Evolutionary conservation across 2,888 invertebrate species (phyloP).

Genomic region (Volucella zonaria): DNA sequence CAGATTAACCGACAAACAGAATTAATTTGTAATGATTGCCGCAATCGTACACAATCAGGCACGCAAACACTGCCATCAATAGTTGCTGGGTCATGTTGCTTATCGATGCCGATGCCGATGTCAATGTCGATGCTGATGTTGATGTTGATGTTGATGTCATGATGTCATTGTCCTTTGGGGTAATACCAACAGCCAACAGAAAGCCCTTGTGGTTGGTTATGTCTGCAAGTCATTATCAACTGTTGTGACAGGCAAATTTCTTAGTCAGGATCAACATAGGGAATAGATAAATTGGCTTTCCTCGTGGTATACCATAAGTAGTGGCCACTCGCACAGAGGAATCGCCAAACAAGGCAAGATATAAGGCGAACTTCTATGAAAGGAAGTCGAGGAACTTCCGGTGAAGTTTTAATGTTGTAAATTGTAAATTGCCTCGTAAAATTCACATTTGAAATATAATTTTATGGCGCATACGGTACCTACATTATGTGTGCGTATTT

Average conservation of each 20-base stretch:
- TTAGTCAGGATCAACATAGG: conserved; percentile 35
- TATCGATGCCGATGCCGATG: neutral
- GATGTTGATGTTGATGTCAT: neutral
- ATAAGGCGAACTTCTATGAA: conserved; percentile 2
- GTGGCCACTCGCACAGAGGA: neutral
- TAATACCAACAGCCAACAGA: neutral
- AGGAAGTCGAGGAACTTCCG: conserved; percentile 4
- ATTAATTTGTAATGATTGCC: conserved; percentile 64
- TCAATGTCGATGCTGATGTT: no score
- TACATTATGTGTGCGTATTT: neutral
- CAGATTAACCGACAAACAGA: conserved; percentile 50
- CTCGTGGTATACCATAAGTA: neutral
- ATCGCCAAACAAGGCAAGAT: neutral
- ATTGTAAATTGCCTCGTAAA: conserved; percentile 54
- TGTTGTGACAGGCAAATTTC: conserved; percentile 61
- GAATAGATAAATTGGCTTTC: conserved; percentile 9
- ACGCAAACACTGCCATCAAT: conserved; percentile 39
- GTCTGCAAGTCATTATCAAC: conserved; percentile 49
- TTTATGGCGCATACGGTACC: conserved; percentile 22
- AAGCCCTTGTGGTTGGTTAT: neutral
- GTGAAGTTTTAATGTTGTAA: conserved; percentile 50
- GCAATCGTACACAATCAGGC: conserved; percentile 45
- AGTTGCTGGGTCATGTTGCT: conserved; percentile 16
- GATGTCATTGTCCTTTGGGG: neutral
- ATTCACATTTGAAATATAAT: conserved; percentile 37